These are phyloP conservation scores for Pasiphila rectangulata DNA, from an alignment of 2,888 invertebrate species.

Conservation along the genomic window DNA sequence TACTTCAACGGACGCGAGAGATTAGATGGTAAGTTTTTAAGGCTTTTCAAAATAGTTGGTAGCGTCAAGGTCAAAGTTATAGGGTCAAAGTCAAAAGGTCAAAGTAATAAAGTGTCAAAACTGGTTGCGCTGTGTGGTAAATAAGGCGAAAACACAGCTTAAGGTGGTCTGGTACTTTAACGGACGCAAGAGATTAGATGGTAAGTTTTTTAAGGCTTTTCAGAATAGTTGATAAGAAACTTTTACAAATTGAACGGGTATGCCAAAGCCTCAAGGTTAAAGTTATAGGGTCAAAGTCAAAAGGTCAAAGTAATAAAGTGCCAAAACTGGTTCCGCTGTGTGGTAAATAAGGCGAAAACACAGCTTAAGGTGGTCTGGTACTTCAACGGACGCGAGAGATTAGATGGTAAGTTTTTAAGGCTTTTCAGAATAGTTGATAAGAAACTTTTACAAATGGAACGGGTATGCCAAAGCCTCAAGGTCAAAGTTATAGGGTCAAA, in stretches of 20 bases:
- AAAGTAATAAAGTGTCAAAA: too few relatives aligned
- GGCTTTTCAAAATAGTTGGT: too few relatives aligned
- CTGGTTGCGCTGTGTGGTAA: constrained; percentile 87
- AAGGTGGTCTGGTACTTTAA: constrained; percentile 92
- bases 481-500: too few relatives aligned
- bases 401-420: constrained; percentile 81
- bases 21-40: constrained; percentile 71
- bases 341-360: constrained; percentile 91
- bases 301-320: constrained; percentile 84
- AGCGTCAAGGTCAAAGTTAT: too few relatives aligned
- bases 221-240: too few relatives aligned
- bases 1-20: constrained; percentile 87
- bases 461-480: too few relatives aligned
- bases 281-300: too few relatives aligned
- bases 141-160: constrained; percentile 93
- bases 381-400: constrained; percentile 85
- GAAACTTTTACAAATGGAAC: too few relatives aligned
- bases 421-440: too few relatives aligned
- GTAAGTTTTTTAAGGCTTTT: not conserved
- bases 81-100: too few relatives aligned
- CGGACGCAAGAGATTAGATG: constrained; percentile 82
- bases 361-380: constrained; percentile 92
- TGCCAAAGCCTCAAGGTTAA: too few relatives aligned
- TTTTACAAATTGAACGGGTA: too few relatives aligned
- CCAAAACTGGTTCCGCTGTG: constrained; percentile 85